Evolutionary conservation across 1,140 invertebrate species (phyloP), one percentile per base, ranked within the genome.

Genomic region (Zaprionus ornatus): DNA sequence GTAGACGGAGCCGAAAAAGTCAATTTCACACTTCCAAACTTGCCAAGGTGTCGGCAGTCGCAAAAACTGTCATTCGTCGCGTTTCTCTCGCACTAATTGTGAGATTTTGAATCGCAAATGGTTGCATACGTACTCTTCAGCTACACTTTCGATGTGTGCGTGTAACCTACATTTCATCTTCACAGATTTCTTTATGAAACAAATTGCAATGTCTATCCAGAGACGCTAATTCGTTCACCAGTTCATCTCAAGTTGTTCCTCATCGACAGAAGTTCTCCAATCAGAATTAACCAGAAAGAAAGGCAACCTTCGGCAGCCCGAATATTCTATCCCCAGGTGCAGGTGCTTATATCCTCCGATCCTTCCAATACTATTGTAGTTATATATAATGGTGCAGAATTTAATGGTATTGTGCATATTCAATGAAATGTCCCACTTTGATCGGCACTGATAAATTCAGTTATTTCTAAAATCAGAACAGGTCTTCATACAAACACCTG

Each of bases 1-100:
- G n/a, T 10, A 50, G 45, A 1, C 19, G 12, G 45, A 50, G n/a
- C 40, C n/a, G 45, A 50, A 68, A 40, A 64, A 71, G 42, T 64
- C 69, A 69, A 75, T 70, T 75, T 71, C 32, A 19, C 59, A 73
- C 42, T 55, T 55, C 29, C 17, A 32, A 62, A 69, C n/a, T 37
- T 62, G 60, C 52, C 32, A 40, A 63, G 32, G 32, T 67, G 55
- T 32, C 59, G 35, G 21, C 66, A 40, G 66, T 10, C 42, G 10
- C 17, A 37, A 61, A 61, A 74, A 13, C 19, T 23, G 40, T 13
- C 45, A 50, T 19, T 21, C 67, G 23, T n/a, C 17, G 42, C 35
- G 2, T 50, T 57, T 29, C 59, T 57, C 66, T 64, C 25, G 60
- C 73, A 40, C 73, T 64, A 75, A 75, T 75, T 75, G 73, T 54